Base-by-base conservation (phyloP, 2,888 invertebrate species). In the Serripes groenlandicus region DNA sequence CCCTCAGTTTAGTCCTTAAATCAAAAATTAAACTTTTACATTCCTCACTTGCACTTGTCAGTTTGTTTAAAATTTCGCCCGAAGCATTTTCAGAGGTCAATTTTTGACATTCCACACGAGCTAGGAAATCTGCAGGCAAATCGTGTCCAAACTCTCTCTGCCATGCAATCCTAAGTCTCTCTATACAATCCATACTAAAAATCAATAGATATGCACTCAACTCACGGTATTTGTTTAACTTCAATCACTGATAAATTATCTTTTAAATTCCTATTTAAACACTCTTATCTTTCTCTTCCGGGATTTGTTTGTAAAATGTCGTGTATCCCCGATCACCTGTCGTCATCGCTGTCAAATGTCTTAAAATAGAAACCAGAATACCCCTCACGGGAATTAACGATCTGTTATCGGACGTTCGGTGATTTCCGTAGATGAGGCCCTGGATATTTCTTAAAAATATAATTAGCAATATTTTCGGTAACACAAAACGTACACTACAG, bases 91-190 rank as follows among this genome's bases (percentile, higher is more conserved):
- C 68, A 23, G 76, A 66, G 66, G 37, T 66, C 32, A 66, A 66
- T n/a, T 66, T 70, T 60, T 70, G 64, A 73, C 85, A 79, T 75
- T 85, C 85, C 82, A 82, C 56, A 28, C 82, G 79, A n/a, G 80
- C 32, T 58, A 82, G 60, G 32, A 80, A 76, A 54, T 85, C 82
- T 42, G 70, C 58, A 28, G 85, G 85, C 64, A 80, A 35, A 37
- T 80, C 78, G 23, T 34, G 49, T 23, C 77, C 75, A 79, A 72
- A 85, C 42, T 72, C 77, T 23, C 28, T 68, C 32, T 75, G 69
- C 85, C 85, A 85, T 30, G 68, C 66, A 15, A 21, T 35, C 32
- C 74, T 76, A 21, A 81, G 28, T 34, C 71, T 75, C 21, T 76
- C 79, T 21, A 72, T 34, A 28, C 32, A 58, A 42, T 76, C 81